Conservation (phyloP, 2,113 vertebrate genomes). For the Mustela nigripes region DNA sequence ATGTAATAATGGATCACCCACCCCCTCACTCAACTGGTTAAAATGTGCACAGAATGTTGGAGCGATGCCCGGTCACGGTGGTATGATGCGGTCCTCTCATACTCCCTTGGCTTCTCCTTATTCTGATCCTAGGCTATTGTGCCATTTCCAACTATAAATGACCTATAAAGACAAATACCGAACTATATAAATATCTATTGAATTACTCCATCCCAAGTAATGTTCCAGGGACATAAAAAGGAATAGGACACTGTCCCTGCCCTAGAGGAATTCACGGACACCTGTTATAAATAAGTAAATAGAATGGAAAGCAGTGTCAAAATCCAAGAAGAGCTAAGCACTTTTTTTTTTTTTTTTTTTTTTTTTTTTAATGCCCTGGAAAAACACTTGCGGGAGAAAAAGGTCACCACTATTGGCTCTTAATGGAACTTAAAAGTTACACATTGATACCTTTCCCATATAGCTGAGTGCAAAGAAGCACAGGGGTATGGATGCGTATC, state of each 20-base stretch:
- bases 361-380: neutral
- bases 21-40: too few species aligned
- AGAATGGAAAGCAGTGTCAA: neutral
- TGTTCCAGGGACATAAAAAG: neutral
- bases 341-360: too few species aligned
- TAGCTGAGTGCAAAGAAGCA: neutral
- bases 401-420: neutral
- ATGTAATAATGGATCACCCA: neutral
- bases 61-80: accelerated
- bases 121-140: neutral
- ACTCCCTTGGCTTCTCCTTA: neutral
- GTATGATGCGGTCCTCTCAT: accelerated
- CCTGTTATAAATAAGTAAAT: neutral
- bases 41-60: neutral
- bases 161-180: neutral
- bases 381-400: neutral
- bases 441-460: neutral
- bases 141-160: neutral
- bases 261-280: neutral
- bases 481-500: neutral
- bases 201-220: neutral
- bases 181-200: neutral
- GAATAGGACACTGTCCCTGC: neutral
- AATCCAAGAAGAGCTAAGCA: neutral
- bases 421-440: neutral